Conservation (phyloP, 1,140 invertebrate genomes). For the Trichonephila inaurata region DNA sequence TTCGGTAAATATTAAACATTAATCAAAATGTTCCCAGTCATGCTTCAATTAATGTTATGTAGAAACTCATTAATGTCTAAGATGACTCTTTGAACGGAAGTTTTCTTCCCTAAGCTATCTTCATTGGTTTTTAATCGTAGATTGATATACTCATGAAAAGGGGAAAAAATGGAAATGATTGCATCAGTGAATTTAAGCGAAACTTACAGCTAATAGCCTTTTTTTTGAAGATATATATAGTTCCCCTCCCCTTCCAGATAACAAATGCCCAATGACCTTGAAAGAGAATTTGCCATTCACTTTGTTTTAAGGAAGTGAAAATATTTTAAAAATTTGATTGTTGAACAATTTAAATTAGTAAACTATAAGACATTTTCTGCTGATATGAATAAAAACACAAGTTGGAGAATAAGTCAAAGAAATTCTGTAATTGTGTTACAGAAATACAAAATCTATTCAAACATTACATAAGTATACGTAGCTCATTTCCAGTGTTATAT, state of each 20-base stretch:
- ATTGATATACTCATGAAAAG: neutral
- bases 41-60: conserved; percentile 48
- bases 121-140: conserved; percentile 16
- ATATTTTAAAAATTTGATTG: no score
- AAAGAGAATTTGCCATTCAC: neutral
- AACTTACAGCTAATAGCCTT: neutral
- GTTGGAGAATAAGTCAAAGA: no score
- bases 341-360: no score
- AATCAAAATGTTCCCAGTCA: conserved; percentile 48
- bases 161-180: neutral
- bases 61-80: conserved; percentile 16
- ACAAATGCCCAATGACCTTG: neutral
- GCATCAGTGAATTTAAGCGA: neutral
- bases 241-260: neutral
- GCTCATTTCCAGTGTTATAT: no score
- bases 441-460: no score
- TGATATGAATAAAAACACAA: no score
- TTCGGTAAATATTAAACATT: conserved; percentile 43
- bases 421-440: no score
- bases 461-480: no score
- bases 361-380: no score
- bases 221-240: neutral
- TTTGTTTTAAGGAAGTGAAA: neutral
- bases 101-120: neutral
- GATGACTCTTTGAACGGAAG: neutral